Evolutionary conservation across 2,888 invertebrate genomes (phyloP), one percentile per base, ranked within the genome.

Genomic region (Nephrotoma guestfalica): DNA sequence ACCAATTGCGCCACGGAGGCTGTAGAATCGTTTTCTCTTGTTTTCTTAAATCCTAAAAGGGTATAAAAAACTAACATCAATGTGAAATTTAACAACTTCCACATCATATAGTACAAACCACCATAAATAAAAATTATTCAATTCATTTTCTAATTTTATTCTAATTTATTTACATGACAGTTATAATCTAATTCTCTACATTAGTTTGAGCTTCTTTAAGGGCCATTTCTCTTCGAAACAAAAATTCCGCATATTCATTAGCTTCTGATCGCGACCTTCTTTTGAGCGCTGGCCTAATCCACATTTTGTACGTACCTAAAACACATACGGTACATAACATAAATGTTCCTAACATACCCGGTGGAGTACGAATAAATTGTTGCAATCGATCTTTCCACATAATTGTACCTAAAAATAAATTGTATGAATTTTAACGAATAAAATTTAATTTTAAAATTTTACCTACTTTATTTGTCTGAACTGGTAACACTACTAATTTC

Each of bases 171-270:
- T 30, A 71, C 30, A 71, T 57, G 6, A 30, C 30, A 30, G 30
- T 30, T 71, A 9, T 30, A 71, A 51, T 51, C 30, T 71, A 43
- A 43, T 15, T 85, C 7, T 43, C 7, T 18, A 18, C 7, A 18
- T 85, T 11, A 43, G n/a, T 43, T 42, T 15, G 43, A 41, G 18
- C 18, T 6, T 43, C 42, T 41, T 87, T 85, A 45, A 87, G 86
- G 87, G 91, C 91, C 87, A 89, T 89, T 87, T 91, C 71, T 71
- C 30, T 71, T 5, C 30, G 71, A 88, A 89, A 91, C 87, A 91
- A 88, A 87, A 88, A 91, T 87, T 91, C 89, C 45, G 91, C 91
- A 88, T 88, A 89, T 88, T 89, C 87, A 88, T 91, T 90, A 86
- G 91, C 89, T 86, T 91, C 89, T 86, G 88, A 87, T 42, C 90